Evolutionary conservation across 1,140 invertebrate species (phyloP).

Genomic region (roundworm (Caenorhabditis elegans)): WBcel235 BX284606.5:2595001-2595500

Average conservation of each 20-base stretch:
- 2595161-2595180: no score
- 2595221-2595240: background rate
- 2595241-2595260: background rate
- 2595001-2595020: no score
- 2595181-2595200: no score
- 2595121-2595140: no score
- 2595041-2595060: no score
- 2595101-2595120: no score
- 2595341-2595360: background rate
- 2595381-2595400: background rate
- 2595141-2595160: no score
- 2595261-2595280: background rate
- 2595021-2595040: no score
- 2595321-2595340: no score
- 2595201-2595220: background rate
- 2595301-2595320: background rate
- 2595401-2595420: background rate
- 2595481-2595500: background rate
- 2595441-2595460: slow-evolving; percentile 6
- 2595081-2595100: no score
- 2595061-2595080: no score
- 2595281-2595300: background rate
- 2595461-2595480: background rate
- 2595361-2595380: background rate
- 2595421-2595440: background rate